phyloP scores from a whole-genome alignment of 2,888 invertebrate genomes.

The Leptopilina myrica region DNA sequence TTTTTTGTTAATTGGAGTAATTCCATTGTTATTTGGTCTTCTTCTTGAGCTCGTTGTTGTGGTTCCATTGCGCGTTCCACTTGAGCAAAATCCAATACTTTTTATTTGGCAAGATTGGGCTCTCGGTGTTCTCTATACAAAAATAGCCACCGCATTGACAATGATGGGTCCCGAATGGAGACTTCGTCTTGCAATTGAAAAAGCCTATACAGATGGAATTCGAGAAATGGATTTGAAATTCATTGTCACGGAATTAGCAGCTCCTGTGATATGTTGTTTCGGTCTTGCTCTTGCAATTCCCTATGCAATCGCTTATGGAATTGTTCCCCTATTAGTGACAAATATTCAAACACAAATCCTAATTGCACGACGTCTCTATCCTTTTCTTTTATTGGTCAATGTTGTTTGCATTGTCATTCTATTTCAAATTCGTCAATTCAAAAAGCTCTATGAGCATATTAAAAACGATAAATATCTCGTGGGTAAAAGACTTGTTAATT shows the following conservation, averaged over 20 bases:
- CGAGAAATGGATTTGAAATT: constrained; percentile 94
- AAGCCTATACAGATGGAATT: constrained; percentile 95
- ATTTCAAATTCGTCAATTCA: constrained; percentile 95
- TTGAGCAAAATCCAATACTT: constrained; percentile 92
- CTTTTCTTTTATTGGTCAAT: constrained; percentile 87
- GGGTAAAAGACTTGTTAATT: constrained; percentile 97
- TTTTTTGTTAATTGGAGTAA: constrained; percentile 89
- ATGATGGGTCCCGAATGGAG: constrained; percentile 99
- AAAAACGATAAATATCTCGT: constrained; percentile 99
- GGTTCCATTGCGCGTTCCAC: constrained; percentile 93
- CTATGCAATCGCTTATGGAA: constrained; percentile 91
- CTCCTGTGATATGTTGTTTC: constrained; percentile 92
- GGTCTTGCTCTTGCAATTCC: constrained; percentile 94
- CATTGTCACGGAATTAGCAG: constrained; percentile 90
- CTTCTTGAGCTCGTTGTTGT: constrained; percentile 94
- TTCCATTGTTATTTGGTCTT: constrained; percentile 94
- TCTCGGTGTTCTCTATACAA: constrained; percentile 94
- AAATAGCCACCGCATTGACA: constrained; percentile 96
- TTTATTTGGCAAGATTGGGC: constrained; percentile 99
- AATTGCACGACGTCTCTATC: constrained; percentile 92
- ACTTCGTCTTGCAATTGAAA: constrained; percentile 92
- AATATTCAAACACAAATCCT: constrained; percentile 84
- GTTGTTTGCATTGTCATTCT: constrained; percentile 84
- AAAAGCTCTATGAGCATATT: constrained; percentile 96
- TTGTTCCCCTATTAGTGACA: constrained; percentile 83